A percentile compares a stretch with the other conserved stretches of the same genome.
These are phyloP conservation scores for Okamejei kenojei DNA, from an alignment of 2,797 vertebrate genomes.

Conservation along the genomic window DNA sequence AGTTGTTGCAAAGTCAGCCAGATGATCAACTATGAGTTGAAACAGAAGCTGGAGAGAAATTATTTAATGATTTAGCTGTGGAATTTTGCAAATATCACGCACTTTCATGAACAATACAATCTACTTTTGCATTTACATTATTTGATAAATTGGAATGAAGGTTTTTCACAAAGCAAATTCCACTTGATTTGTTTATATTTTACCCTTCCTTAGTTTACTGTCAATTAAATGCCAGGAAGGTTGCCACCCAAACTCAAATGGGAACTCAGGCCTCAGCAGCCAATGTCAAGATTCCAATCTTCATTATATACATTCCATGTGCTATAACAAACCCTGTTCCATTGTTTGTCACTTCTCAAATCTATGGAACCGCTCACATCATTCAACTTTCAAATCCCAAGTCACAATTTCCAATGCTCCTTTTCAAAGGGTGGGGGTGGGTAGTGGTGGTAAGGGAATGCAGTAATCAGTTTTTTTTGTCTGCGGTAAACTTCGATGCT, in stretches of 20 bases:
- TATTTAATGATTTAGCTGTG: not conserved
- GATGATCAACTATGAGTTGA: slow-evolving; percentile 79
- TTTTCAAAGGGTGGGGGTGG: not conserved
- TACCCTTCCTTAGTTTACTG: not conserved
- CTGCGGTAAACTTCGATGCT: too few relatives aligned
- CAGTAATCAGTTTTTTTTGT: too few relatives aligned
- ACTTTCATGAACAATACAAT: not conserved
- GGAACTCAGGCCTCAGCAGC: not conserved
- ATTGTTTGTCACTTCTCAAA: not conserved
- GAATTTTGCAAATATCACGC: not conserved
- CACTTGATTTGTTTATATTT: not conserved
- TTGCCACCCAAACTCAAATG: not conserved
- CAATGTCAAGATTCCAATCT: not conserved
- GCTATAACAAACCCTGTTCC: too few relatives aligned
- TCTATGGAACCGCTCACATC: not conserved
- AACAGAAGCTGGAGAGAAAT: slow-evolving; percentile 68
- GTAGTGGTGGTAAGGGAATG: not conserved
- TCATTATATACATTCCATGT: not conserved
- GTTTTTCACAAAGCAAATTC: not conserved
- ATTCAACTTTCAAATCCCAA: not conserved
- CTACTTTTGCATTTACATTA: not conserved
- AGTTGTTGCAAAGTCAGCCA: slow-evolving; percentile 74
- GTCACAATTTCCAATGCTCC: not conserved
- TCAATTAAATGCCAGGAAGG: not conserved
- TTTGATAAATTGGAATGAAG: not conserved